Base-by-base conservation (phyloP, 2,113 vertebrate genomes). In the Arvicanthis niloticus region DNA sequence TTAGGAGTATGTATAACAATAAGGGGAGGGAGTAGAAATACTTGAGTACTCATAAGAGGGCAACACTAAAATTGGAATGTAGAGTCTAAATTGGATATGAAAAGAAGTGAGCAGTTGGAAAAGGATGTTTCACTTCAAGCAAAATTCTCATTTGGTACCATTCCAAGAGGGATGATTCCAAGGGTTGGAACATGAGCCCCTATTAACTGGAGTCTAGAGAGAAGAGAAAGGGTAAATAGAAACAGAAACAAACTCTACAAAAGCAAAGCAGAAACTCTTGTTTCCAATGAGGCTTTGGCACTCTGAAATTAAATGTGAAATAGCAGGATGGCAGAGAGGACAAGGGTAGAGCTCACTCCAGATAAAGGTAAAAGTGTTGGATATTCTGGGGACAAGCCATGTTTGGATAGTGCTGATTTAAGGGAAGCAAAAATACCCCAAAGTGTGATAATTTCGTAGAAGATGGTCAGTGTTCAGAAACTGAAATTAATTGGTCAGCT, bases 81-180 rank as follows among this genome's bases (percentile, higher is more conserved):
- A 6, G 34, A 87, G 29, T 58, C 78, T 84, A 91, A 67, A 86
- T n/a, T 60, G 48, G 10, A 45, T 77, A 13, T 48, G n/a, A 11
- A 93, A 93, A n/a, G 3, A 73, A 24, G 42, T 70, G 37, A 76
- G 60, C 13, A 56, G 26, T 67, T 76, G 21, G 65, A 42, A 81
- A 17, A 9, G 37, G 56, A 89, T 48, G 51, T 40, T 56, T 87
- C 48, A 82, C 2, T 56, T 1, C 67, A 81, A 85, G 76, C 16
- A 87, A 53, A 82, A 48, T 72, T 68, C 84, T 26, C 51, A 51
- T 78, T 84, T 3, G 26, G 15, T 17, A 51, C 48, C 26, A 9
- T 96, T 93, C 89, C 68, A 89, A 91, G 29, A 93, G 22, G 77
- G 72, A 73, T 73, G 24, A 40, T 87, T 91, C 68, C 91, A 93